Percentiles rank a stretch among this genome's conserved stretches.
Evolutionary conservation across 1,140 invertebrate species (phyloP).

Genomic region (Plectrocnemia conspersa): DNA sequence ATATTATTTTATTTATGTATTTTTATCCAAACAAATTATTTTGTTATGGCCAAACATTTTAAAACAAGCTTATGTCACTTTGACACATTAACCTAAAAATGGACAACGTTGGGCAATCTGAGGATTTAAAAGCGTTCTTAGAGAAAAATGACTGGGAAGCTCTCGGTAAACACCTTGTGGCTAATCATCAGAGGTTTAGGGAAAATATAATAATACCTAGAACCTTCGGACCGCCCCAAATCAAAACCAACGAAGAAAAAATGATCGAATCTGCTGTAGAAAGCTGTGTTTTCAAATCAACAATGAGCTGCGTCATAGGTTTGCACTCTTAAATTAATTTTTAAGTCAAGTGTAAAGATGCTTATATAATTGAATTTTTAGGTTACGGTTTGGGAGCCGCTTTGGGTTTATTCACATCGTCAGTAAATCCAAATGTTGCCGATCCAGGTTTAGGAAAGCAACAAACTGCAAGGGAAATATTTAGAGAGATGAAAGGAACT

Average conservation of each 20-base stretch:
- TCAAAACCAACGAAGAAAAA: constrained; percentile 85
- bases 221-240: constrained; percentile 65
- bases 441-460: constrained; percentile 67
- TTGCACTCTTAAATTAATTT: constrained; percentile 34
- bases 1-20: too few species aligned
- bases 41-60: too few species aligned
- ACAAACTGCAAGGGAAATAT: constrained; percentile 77
- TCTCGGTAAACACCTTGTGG: constrained; percentile 62
- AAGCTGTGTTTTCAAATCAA: constrained; percentile 87
- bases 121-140: constrained; percentile 43
- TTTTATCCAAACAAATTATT: too few species aligned
- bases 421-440: constrained; percentile 84
- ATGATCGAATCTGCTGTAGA: constrained; percentile 81
- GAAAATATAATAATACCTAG: constrained; percentile 80
- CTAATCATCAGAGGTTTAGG: constrained; percentile 61
- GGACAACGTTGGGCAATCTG: too few species aligned
- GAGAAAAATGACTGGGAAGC: constrained; percentile 53
- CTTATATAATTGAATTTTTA: constrained; percentile 43
- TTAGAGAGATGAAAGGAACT: constrained; percentile 87
- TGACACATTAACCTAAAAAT: too few species aligned
- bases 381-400: constrained; percentile 91
- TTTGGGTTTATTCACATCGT: constrained; percentile 92
- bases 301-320: constrained; percentile 88
- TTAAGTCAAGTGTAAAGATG: neutral
- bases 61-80: too few species aligned